A percentile compares a stretch with the other conserved stretches of the same genome.
phyloP scores from a whole-genome alignment of 2,888 invertebrate species.

The Ectobius pallidus region DNA sequence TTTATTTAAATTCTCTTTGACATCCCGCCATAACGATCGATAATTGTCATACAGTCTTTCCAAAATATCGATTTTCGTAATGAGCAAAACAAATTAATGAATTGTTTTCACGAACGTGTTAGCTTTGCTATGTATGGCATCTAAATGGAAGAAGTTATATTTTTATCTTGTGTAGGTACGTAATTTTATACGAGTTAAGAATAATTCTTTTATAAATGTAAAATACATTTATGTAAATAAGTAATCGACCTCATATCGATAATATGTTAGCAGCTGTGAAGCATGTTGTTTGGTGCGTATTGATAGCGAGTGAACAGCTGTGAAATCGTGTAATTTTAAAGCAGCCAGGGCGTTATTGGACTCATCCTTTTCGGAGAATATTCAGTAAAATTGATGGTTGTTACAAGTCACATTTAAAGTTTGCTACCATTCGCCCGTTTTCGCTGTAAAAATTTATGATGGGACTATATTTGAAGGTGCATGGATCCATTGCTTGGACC shows the following conservation, averaged over 20 bases:
- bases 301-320: slow-evolving; percentile 41
- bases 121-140: background rate
- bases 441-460: slow-evolving; percentile 27
- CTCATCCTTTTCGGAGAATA: background rate
- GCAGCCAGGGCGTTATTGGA: background rate
- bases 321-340: slow-evolving; percentile 29
- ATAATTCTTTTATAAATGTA: background rate
- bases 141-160: background rate
- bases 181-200: background rate
- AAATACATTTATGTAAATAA: background rate
- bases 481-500: slow-evolving; percentile 40
- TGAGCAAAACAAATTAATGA: background rate
- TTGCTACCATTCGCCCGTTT: background rate
- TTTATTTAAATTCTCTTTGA: no score
- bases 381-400: slow-evolving; percentile 11
- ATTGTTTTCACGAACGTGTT: background rate
- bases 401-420: background rate
- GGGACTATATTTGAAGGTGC: slow-evolving; percentile 42
- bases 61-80: no score
- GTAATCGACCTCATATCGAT: slow-evolving; percentile 31
- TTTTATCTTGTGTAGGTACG: background rate
- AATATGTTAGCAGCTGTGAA: slow-evolving; percentile 32
- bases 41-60: no score
- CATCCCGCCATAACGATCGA: no score
- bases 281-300: slow-evolving; percentile 40